Conservation (phyloP, 2,797 vertebrate species). For the Cheirogaleus major region DNA sequence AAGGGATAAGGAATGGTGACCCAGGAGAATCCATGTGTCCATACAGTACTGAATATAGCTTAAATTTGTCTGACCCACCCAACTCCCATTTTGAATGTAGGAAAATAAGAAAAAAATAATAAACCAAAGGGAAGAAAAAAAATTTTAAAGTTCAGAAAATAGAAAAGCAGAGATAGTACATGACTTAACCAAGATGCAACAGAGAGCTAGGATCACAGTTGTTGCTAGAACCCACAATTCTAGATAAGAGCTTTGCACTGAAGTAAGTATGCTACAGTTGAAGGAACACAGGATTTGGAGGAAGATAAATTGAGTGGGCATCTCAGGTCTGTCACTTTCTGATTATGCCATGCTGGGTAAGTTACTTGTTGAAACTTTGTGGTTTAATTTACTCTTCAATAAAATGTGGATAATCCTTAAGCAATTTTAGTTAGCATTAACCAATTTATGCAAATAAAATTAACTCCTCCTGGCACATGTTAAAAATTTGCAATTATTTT, state of each 20-base stretch:
- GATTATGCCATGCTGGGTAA: not conserved
- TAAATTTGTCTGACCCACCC: not conserved
- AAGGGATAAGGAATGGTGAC: not conserved
- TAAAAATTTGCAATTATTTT: not conserved
- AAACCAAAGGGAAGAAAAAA: not conserved
- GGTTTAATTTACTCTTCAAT: not conserved
- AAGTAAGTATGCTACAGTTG: accelerated
- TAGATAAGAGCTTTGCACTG: not conserved
- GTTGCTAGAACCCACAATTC: not conserved
- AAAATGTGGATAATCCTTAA: not conserved
- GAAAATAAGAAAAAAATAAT: not conserved
- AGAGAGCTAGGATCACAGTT: not conserved
- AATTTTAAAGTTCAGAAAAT: not conserved
- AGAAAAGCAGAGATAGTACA: not conserved
- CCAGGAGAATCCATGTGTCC: not conserved
- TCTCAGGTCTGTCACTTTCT: not conserved
- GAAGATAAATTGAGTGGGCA: not conserved
- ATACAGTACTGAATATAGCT: not conserved
- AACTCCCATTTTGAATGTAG: not conserved
- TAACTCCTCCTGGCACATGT: not conserved
- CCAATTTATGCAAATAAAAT: not conserved
- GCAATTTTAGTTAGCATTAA: not conserved
- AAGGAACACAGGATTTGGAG: not conserved
- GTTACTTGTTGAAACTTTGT: not conserved
- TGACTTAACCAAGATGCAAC: not conserved